Evolutionary conservation across 1,140 invertebrate species (phyloP).

Genomic region (Belonocnema kinseyi): DNA sequence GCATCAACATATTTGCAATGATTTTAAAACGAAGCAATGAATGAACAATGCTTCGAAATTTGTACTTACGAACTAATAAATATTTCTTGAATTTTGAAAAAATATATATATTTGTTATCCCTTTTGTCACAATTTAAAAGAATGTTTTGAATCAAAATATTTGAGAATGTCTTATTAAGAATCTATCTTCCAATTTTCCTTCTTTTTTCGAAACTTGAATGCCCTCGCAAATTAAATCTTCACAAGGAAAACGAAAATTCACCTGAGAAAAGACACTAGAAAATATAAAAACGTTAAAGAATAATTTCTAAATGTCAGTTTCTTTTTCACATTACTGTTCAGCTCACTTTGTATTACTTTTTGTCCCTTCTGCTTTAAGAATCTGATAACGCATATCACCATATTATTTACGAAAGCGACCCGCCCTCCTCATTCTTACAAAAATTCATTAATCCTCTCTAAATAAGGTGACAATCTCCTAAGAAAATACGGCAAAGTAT

Average conservation of each 20-base stretch:
- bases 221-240: constrained; percentile 46
- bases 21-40: too few species aligned
- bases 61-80: too few species aligned
- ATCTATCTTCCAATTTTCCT: not conserved
- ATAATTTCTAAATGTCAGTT: constrained; percentile 49
- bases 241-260: constrained; percentile 41
- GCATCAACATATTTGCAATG: too few species aligned
- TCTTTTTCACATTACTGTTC: constrained; percentile 21
- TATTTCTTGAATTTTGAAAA: too few species aligned
- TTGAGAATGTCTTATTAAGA: not conserved
- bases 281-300: constrained; percentile 51
- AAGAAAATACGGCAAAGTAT: constrained; percentile 52
- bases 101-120: too few species aligned
- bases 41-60: too few species aligned
- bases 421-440: constrained; percentile 47
- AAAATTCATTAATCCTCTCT: constrained; percentile 49
- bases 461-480: constrained; percentile 46
- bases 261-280: constrained; percentile 39
- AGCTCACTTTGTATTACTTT: not conserved
- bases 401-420: constrained; percentile 50
- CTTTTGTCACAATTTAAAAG: not conserved
- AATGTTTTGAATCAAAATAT: not conserved
- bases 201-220: not conserved
- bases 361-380: constrained; percentile 25
- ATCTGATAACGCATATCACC: constrained; percentile 27